These are phyloP conservation scores for Holothuria leucospilota DNA, from an alignment of 53 echinoderm and acorn worm genomes.

Conservation along the genomic window DNA sequence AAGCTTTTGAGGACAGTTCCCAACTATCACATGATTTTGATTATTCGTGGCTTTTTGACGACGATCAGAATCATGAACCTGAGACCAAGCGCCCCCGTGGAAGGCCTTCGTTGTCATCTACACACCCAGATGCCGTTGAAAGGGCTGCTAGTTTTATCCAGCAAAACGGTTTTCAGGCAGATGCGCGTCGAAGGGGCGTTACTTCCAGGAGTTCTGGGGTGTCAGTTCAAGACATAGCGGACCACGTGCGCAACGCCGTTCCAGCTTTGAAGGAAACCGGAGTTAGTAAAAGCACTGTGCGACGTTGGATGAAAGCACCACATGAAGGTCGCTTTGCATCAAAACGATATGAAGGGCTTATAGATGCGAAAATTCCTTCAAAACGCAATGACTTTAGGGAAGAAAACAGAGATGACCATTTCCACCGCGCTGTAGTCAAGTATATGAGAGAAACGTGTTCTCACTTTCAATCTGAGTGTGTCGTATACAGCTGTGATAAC, in stretches of 20 bases:
- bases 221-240: constrained; percentile 3
- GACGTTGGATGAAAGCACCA: background rate
- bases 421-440: background rate
- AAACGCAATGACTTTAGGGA: background rate
- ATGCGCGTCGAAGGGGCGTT: background rate
- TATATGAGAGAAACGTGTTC: background rate
- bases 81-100: background rate
- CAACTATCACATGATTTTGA: too few relatives aligned
- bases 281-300: background rate
- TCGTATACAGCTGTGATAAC: too few relatives aligned
- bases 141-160: background rate
- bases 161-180: constrained; percentile 15
- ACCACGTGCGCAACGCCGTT: background rate
- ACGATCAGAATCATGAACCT: background rate
- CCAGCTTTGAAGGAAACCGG: too few relatives aligned
- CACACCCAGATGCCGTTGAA: background rate
- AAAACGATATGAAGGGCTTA: background rate
- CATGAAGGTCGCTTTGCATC: background rate
- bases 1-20: background rate
- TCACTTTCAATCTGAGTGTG: too few relatives aligned
- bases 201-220: background rate
- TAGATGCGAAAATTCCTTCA: background rate
- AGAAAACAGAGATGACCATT: background rate
- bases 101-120: constrained; percentile 10
- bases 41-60: background rate